Percentiles rank a stretch among this genome's conserved stretches.
Evolutionary conservation across 1,140 invertebrate species (phyloP).

Genomic region (Ctenoplectra terminalis): DNA sequence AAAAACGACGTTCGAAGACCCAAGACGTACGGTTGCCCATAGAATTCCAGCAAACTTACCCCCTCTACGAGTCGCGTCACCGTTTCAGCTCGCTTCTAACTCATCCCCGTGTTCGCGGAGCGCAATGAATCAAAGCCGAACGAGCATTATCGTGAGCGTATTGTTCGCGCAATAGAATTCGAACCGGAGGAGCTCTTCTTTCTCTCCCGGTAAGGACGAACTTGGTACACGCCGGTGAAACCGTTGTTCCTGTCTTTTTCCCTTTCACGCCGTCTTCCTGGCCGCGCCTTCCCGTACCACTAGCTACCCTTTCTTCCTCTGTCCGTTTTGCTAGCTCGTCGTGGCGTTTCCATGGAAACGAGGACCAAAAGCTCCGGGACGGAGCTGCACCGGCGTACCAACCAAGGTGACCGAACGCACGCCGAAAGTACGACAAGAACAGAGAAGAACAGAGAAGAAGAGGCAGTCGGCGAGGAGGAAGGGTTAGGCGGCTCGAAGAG

Average conservation of each 20-base stretch:
- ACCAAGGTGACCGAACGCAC: too few species aligned
- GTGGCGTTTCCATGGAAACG: constrained; percentile 67
- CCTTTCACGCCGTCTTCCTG: constrained; percentile 14
- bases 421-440: constrained; percentile 29
- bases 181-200: constrained; percentile 47
- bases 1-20: constrained; percentile 4
- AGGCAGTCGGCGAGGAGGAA: background rate
- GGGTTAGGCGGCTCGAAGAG: background rate
- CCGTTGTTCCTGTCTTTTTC: constrained; percentile 36
- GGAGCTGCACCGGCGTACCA: background rate
- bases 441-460: background rate
- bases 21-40: constrained; percentile 31
- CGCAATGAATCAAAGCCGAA: constrained; percentile 71
- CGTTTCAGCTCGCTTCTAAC: background rate
- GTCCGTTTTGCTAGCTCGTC: constrained; percentile 41
- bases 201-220: constrained; percentile 52
- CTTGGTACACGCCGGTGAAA: constrained; percentile 23
- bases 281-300: background rate
- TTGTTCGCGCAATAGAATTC: constrained; percentile 73
- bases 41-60: constrained; percentile 3
- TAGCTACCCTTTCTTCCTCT: constrained; percentile 22
- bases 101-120: constrained; percentile 12
- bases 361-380: constrained; percentile 53
- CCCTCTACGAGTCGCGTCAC: background rate
- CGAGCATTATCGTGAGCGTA: constrained; percentile 70